Percentiles rank a stretch among this genome's conserved stretches.
phyloP scores from a whole-genome alignment of 2,113 vertebrate genomes.

The Pholis gunnellus region DNA sequence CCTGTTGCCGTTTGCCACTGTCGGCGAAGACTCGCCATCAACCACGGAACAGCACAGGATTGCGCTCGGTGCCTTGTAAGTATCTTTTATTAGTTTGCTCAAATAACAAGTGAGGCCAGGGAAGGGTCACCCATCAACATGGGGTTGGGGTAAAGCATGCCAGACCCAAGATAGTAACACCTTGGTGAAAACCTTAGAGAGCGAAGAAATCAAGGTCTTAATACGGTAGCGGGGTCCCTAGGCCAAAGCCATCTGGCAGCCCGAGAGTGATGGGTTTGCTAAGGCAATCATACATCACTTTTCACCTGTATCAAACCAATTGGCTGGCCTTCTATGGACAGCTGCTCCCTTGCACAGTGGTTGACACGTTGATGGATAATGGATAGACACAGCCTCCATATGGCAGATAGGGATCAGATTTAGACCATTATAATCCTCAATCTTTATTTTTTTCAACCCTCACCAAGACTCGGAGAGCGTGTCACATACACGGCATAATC shows the following conservation, averaged over 20 bases:
- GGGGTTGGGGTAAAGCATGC: slow-evolving; percentile 19
- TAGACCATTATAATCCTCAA: slow-evolving; percentile 61
- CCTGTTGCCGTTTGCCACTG: slow-evolving; percentile 34
- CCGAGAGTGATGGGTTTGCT: slow-evolving; percentile 73
- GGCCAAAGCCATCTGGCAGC: slow-evolving; percentile 74
- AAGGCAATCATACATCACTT: slow-evolving; percentile 80
- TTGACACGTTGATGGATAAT: slow-evolving; percentile 80
- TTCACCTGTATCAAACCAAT: slow-evolving; percentile 81
- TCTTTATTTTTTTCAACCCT: slow-evolving; percentile 51
- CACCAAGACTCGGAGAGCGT: slow-evolving; percentile 63
- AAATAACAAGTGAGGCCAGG: slow-evolving; percentile 40
- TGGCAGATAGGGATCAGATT: slow-evolving; percentile 65
- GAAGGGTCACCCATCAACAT: slow-evolving; percentile 59
- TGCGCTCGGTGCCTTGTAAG: slow-evolving; percentile 24
- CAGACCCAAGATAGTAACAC: slow-evolving; percentile 59
- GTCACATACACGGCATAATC: slow-evolving; percentile 69
- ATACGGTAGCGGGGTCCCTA: slow-evolving; percentile 66
- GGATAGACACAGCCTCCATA: slow-evolving; percentile 70
- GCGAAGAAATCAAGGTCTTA: slow-evolving; percentile 76
- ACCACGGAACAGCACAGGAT: slow-evolving; percentile 24
- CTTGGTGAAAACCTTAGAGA: slow-evolving; percentile 62
- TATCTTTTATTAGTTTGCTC: slow-evolving; percentile 59
- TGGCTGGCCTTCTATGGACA: slow-evolving; percentile 78
- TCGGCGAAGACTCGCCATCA: slow-evolving; percentile 40
- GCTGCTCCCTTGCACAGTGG: slow-evolving; percentile 73